Evolutionary conservation across 2,888 invertebrate genomes (phyloP).

Genomic region (Linnaemya vulpina): DNA sequence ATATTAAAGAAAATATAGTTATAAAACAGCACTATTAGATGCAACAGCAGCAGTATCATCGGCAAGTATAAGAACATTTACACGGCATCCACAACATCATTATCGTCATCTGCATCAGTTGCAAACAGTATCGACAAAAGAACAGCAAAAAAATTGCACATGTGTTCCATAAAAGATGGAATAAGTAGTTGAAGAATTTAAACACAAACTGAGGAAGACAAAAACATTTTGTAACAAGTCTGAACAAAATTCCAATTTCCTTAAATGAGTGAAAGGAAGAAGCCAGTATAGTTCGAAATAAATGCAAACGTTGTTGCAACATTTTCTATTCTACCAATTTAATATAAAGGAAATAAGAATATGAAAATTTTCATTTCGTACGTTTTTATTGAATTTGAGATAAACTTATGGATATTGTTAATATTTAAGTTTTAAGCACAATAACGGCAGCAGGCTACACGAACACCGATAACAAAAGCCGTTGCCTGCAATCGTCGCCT

Average conservation of each 20-base stretch:
- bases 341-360: conserved; percentile 30
- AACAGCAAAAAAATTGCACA: conserved; percentile 26
- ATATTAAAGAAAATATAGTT: conserved; percentile 60
- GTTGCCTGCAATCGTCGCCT: too few relatives aligned
- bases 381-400: neutral
- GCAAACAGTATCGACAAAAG: neutral
- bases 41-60: conserved; percentile 1
- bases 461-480: too few relatives aligned
- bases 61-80: conserved; percentile 27
- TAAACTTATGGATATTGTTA: conserved; percentile 28
- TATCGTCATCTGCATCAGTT: neutral
- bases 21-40: conserved; percentile 43
- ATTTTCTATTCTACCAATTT: conserved; percentile 28
- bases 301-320: conserved; percentile 45
- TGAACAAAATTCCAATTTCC: conserved; percentile 66
- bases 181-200: conserved; percentile 31
- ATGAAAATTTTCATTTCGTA: conserved; percentile 64
- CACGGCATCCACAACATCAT: conserved; percentile 44
- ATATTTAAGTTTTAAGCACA: too few relatives aligned
- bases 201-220: conserved; percentile 5
- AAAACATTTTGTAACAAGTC: conserved; percentile 48
- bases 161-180: conserved; percentile 12
- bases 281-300: conserved; percentile 20
- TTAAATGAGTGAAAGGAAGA: conserved; percentile 19
- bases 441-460: too few relatives aligned